Evolutionary conservation across 2,113 vertebrate species (phyloP).

Genomic region (Empidonax traillii): DNA sequence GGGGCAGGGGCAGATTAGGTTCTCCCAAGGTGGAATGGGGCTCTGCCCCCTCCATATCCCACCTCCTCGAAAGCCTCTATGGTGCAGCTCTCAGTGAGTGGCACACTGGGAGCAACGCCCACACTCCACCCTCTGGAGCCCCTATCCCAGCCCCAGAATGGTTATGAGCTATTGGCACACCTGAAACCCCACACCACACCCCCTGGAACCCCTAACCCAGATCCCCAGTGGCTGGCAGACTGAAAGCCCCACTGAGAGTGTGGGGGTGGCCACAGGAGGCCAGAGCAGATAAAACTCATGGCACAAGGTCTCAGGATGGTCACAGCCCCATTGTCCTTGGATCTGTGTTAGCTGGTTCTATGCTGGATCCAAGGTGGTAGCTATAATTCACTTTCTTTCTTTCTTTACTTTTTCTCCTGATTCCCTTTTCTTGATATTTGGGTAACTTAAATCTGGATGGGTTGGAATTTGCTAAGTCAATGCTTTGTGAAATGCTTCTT

Average conservation of each 20-base stretch:
- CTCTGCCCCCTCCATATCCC: background rate
- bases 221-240: background rate
- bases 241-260: background rate
- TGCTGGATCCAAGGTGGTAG: background rate
- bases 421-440: background rate
- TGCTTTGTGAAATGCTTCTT: background rate
- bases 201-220: background rate
- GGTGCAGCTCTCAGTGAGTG: background rate
- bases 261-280: background rate
- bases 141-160: background rate
- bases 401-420: background rate
- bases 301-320: background rate
- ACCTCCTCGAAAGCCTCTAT: background rate
- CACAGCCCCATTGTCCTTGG: background rate
- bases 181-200: background rate
- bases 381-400: background rate
- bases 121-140: background rate
- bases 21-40: background rate
- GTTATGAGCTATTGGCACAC: background rate
- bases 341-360: background rate
- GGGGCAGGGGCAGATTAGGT: background rate
- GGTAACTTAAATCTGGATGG: background rate
- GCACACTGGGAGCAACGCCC: background rate
- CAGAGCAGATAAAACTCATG: background rate
- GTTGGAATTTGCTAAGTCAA: background rate